phyloP scores from a whole-genome alignment of 2,797 vertebrate genomes.

The Cyclura pinguis region DNA sequence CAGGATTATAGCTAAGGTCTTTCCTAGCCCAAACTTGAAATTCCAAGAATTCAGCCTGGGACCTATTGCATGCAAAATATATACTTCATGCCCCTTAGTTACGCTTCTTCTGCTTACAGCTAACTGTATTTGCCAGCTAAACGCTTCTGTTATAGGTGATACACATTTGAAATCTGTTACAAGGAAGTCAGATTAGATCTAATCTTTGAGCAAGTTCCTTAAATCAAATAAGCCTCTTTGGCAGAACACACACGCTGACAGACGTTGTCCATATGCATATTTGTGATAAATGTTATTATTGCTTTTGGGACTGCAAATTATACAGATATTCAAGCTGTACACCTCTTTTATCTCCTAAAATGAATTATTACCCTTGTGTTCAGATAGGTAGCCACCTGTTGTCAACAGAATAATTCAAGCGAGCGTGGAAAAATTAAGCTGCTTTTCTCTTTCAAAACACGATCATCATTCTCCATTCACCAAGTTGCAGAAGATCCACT shows the following conservation, averaged over 20 bases:
- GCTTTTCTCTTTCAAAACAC: neutral
- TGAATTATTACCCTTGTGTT: neutral
- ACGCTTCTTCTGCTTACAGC: neutral
- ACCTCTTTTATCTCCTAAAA: slow-evolving; percentile 9
- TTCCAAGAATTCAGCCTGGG: neutral
- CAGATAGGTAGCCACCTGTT: slow-evolving; percentile 5
- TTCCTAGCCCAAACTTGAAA: neutral
- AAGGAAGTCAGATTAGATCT: slow-evolving; percentile 34
- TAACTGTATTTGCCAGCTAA: slow-evolving; percentile 22
- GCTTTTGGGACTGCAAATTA: slow-evolving; percentile 14
- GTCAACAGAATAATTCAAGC: neutral
- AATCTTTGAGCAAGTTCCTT: slow-evolving; percentile 5
- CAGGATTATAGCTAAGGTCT: no score
- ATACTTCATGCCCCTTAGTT: neutral
- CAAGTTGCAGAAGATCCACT: neutral
- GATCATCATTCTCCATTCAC: neutral
- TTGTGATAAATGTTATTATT: slow-evolving; percentile 22
- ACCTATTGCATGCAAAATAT: neutral
- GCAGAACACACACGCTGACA: neutral
- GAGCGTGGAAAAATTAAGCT: neutral
- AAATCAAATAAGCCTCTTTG: slow-evolving; percentile 36
- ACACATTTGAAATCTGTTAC: slow-evolving; percentile 1
- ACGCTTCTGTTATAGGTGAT: neutral
- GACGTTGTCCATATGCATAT: neutral
- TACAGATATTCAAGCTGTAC: slow-evolving; percentile 9